Evolutionary conservation across 2,888 invertebrate species (phyloP), one percentile per base, ranked within the genome.

Genomic region (Tetragonula carbonaria): DNA sequence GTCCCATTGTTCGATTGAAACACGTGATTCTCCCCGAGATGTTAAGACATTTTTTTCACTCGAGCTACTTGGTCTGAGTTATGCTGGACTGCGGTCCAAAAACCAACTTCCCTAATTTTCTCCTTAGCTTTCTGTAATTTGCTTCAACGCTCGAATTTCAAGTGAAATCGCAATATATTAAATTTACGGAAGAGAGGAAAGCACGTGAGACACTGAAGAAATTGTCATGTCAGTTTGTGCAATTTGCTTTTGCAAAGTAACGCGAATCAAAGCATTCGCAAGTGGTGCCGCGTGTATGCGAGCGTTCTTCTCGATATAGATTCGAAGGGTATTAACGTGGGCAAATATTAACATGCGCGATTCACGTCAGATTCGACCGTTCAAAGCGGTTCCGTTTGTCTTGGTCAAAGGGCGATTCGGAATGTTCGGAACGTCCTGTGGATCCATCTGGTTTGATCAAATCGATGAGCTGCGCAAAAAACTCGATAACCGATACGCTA

Each of bases 281-380:
- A n/a, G 4, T 13, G 65, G 16, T 16, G 23, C 23, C 13, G n/a
- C 51, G n/a, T 74, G 4, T 38, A 38, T 65, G 23, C 28, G n/a
- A 71, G 3, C 28, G 55, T 62, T 55, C 33, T 50, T 66, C 18
- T 51, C 33, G 13, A 33, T 13, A 0, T 55, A 45, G 50, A 55
- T 62, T 67, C 45, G 72, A 33, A 21, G 45, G n/a, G 51, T 73
- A 83, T 79, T 75, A 79, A 75, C 79, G 28, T 0, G 38, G 16
- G 63, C 67, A 74, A 85, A 83, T 73, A 83, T 83, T 76, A 83
- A 79, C 67, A 59, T 4, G 18, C 23, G 51, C 62, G 72, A 80
- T 66, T 45, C 33, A 18, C 62, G 70, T 80, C 28, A 51, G 50
- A 21, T 11, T 65, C 68, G 74, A 62, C 80, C 74, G 80, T 63